These are phyloP conservation scores for Rhineura floridana DNA, from an alignment of 2,113 vertebrate species.

Conservation along the genomic window DNA sequence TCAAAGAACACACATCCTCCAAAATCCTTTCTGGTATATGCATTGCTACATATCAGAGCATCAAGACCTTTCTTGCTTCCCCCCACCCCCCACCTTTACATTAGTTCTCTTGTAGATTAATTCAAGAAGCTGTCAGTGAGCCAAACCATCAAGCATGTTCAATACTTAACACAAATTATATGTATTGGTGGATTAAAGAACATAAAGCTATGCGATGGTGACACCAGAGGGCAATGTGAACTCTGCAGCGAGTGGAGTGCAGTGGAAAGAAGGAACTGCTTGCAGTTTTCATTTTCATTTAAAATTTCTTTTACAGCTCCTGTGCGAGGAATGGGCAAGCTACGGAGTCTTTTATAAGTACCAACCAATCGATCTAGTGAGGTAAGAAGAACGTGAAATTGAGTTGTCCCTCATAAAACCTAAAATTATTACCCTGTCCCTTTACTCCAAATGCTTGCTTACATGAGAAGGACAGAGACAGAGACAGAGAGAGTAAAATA, in stretches of 20 bases:
- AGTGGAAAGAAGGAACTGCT: neutral
- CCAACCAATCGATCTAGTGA: conserved; percentile 94
- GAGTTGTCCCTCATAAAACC: neutral
- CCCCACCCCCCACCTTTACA: neutral
- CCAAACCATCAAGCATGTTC: neutral
- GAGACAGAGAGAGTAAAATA: no score
- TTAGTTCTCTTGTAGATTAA: conserved; percentile 18
- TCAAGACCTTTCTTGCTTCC: neutral
- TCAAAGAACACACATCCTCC: neutral
- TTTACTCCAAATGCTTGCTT: neutral
- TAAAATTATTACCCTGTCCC: neutral
- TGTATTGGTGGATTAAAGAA: neutral
- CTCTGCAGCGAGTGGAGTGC: neutral
- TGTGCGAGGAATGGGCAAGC: conserved; percentile 95
- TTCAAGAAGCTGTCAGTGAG: neutral
- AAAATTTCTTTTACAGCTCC: conserved; percentile 78
- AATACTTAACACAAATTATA: neutral
- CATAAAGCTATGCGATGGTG: rapidly evolving
- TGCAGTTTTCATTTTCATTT: conserved; percentile 1
- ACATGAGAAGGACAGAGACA: no score
- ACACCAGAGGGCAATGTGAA: rapidly evolving
- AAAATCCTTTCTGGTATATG: neutral
- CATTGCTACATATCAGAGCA: neutral
- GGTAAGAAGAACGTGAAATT: conserved; percentile 71
- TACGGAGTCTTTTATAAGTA: conserved; percentile 97